Percentiles rank a stretch among this genome's conserved stretches.
Conservation (phyloP, 2,797 vertebrate species). For the Benthosema pterotum region DNA sequence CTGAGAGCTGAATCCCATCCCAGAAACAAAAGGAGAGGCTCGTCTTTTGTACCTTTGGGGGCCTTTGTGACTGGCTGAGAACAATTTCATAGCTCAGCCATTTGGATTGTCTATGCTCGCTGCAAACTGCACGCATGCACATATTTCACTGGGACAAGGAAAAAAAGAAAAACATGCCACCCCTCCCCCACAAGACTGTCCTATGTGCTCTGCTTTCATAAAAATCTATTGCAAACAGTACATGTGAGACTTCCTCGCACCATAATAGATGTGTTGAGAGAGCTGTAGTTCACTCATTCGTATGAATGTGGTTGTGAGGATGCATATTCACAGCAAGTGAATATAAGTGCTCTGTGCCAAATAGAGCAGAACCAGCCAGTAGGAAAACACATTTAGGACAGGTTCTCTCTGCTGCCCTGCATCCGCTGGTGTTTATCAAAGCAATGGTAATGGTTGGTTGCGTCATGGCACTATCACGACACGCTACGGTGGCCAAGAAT, state of each 20-base stretch:
- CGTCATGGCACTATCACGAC: neutral
- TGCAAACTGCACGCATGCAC: conserved; percentile 13
- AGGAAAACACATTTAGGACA: conserved; percentile 5
- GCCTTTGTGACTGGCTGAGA: conserved; percentile 39
- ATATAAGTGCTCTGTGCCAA: neutral
- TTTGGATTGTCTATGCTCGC: conserved; percentile 43
- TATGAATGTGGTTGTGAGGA: conserved; percentile 11
- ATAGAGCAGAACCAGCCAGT: conserved; percentile 21
- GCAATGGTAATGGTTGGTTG: neutral
- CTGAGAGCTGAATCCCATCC: conserved; percentile 9
- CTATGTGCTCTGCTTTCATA: neutral
- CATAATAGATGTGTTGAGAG: neutral
- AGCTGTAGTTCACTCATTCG: conserved; percentile 5
- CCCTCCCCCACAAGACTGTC: neutral
- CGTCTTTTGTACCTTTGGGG: conserved; percentile 49
- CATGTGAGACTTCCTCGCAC: neutral
- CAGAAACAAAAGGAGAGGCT: conserved; percentile 42
- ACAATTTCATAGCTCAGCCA: conserved; percentile 52
- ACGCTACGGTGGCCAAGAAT: too few relatives aligned
- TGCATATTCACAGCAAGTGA: conserved; percentile 6
- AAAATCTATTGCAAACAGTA: neutral
- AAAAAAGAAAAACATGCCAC: conserved; percentile 1
- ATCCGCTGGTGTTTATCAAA: neutral
- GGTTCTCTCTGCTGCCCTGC: neutral
- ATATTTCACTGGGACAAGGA: neutral